Base-by-base conservation (phyloP, 2,113 vertebrate species). In the Chionomys nivalis region DNA sequence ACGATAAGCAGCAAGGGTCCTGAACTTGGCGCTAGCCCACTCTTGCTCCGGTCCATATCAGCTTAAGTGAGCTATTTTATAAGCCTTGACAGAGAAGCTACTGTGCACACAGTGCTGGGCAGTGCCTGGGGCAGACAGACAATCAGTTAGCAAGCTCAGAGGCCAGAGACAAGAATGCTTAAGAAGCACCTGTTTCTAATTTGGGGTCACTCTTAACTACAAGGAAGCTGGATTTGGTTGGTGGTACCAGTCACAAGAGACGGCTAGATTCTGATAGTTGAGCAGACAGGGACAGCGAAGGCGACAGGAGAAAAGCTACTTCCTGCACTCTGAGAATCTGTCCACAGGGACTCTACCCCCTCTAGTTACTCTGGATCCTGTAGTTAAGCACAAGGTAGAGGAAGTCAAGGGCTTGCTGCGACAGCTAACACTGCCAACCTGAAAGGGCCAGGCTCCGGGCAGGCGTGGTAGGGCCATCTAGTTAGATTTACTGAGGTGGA, bases 1-100 rank as follows among this genome's bases (percentile, higher is more conserved):
- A 73, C 44, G 79, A 58, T 63, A 94, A 77, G 66, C 81, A 47
- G 88, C 44, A 42, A 75, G 39, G 33, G 36, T 28, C 63, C 44
- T 97, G 96, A 89, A 82, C 52, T 88, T 89, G 95, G 94, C 77
- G 31, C 4, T 5, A n/a, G 86, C 58, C 81, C 75, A 33, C 36
- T 36, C 39, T 42, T 68, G 23, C 3, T 6, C 28, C 61, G 0
- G 1, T 87, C 58, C 58, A 16, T 39, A 79, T 7, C 19, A 0
- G 65, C 47, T 86, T 73, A 42, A 42, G 70, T 52, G 76, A 96
- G 36, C 36, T 61, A 49, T 26, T 49, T 13, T 2, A 79, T 42
- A 90, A 91, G 33, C 31, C 2, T 7, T 39, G 70, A 83, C 90
- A 86, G 88, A 93, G 79, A 95, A 79, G 10, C 26, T 55, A 39